Evolutionary conservation across 2,888 invertebrate genomes (phyloP).

Genomic region (Tinea trinotella): DNA sequence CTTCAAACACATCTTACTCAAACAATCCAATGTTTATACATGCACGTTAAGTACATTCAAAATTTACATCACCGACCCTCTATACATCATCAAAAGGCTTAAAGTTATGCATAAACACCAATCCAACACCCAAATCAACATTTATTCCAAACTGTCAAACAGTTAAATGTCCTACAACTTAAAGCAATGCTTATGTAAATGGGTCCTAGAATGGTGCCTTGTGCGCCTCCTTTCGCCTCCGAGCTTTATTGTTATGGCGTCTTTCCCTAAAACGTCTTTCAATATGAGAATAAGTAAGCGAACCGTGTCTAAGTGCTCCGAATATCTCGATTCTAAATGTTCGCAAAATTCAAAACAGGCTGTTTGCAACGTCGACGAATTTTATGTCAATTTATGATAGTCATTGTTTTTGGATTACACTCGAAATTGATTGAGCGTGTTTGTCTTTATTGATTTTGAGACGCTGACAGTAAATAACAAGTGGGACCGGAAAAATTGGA

Average conservation of each 20-base stretch:
- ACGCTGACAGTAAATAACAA: slow-evolving; percentile 2
- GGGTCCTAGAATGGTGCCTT: slow-evolving; percentile 30
- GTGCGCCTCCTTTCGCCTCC: slow-evolving; percentile 29
- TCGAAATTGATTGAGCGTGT: slow-evolving; percentile 10
- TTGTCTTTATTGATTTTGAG: slow-evolving; percentile 13
- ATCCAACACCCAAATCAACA: slow-evolving; percentile 23
- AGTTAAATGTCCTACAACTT: slow-evolving; percentile 39
- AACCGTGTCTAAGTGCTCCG: slow-evolving; percentile 51
- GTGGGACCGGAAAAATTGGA: neutral
- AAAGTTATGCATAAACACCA: slow-evolving; percentile 18
- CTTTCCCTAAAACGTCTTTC: slow-evolving; percentile 51
- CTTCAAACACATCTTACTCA: slow-evolving; percentile 4
- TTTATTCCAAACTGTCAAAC: slow-evolving; percentile 53
- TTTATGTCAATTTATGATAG: slow-evolving; percentile 18
- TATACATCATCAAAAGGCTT: slow-evolving; percentile 19
- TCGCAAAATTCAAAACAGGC: slow-evolving; percentile 66
- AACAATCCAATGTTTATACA: neutral
- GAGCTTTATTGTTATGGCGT: slow-evolving; percentile 64
- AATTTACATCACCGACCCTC: slow-evolving; percentile 8
- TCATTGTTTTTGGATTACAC: slow-evolving; percentile 15
- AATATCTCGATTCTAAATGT: slow-evolving; percentile 51
- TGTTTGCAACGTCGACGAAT: slow-evolving; percentile 34
- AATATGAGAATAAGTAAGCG: slow-evolving; percentile 44
- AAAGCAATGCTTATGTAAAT: slow-evolving; percentile 58
- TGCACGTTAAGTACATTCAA: neutral